These are phyloP conservation scores for Diarsia brunnea DNA, from an alignment of 2,888 invertebrate species.

Conservation along the genomic window DNA sequence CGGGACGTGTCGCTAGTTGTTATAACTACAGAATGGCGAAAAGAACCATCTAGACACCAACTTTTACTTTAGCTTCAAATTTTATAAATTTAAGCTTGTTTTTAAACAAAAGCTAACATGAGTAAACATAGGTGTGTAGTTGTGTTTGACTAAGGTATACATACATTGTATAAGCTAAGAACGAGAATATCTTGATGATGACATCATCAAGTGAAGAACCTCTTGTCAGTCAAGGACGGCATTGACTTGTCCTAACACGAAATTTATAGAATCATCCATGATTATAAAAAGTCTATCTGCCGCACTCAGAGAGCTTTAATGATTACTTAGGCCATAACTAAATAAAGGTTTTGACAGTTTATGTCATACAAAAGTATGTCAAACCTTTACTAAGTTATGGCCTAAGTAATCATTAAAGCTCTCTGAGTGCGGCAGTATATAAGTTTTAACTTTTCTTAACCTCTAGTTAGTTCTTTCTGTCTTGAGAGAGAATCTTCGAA, in stretches of 20 bases:
- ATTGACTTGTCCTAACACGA: slow-evolving; percentile 2
- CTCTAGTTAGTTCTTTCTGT: too few species aligned
- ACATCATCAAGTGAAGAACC: slow-evolving; percentile 39
- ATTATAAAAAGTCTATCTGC: too few species aligned
- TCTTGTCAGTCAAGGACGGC: slow-evolving; percentile 40
- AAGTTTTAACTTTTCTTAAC: too few species aligned
- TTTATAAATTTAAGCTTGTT: background rate
- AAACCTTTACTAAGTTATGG: too few species aligned
- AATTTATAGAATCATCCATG: background rate
- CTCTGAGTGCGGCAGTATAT: too few species aligned
- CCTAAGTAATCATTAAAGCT: too few species aligned
- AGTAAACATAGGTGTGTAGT: background rate
- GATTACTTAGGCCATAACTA: too few species aligned
- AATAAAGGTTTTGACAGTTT: too few species aligned
- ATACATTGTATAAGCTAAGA: background rate
- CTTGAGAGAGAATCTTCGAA: too few species aligned
- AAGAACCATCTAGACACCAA: background rate
- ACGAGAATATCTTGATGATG: slow-evolving; percentile 29
- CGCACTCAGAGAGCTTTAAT: too few species aligned
- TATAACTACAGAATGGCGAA: background rate
- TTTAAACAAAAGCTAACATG: background rate
- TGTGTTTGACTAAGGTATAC: slow-evolving; percentile 9
- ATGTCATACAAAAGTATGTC: too few species aligned
- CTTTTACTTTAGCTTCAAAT: background rate
- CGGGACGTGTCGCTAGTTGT: background rate